A percentile compares a stretch with the other conserved stretches of the same genome.
These are phyloP conservation scores for Drosophila crucigera DNA, from an alignment of 2,888 invertebrate species.

Conservation along the genomic window DNA sequence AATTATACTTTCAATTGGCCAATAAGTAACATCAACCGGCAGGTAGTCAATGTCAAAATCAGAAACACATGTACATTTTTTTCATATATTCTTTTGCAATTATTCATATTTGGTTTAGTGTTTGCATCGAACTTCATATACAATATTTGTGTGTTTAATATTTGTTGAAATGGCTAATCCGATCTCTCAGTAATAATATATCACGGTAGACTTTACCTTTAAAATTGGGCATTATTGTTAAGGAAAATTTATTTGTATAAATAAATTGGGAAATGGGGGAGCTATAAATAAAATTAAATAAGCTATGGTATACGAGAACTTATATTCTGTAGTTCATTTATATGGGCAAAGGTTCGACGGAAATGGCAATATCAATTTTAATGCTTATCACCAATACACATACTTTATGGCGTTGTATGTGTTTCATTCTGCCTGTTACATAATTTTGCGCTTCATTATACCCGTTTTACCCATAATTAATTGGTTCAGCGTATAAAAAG, in stretches of 20 bases:
- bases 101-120: conserved; percentile 29
- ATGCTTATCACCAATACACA: too few species aligned
- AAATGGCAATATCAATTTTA: neutral
- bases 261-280: neutral
- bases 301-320: neutral
- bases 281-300: neutral
- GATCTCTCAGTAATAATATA: neutral
- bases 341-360: neutral
- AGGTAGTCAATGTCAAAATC: conserved; percentile 31
- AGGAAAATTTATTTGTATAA: neutral
- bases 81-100: conserved; percentile 5
- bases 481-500: conserved; percentile 4
- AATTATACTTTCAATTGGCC: conserved; percentile 81
- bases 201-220: neutral
- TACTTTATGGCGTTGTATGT: neutral
- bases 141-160: neutral
- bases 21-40: conserved; percentile 65
- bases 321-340: neutral
- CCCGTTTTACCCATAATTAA: neutral
- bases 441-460: neutral
- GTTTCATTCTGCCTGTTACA: neutral
- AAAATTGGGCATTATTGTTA: neutral
- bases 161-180: neutral
- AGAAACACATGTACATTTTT: neutral
- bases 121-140: neutral